A percentile compares a stretch with the other conserved stretches of the same genome.
Evolutionary conservation across 1,140 invertebrate species (phyloP).

Genomic region (Ditylenchus dipsaci): DNA sequence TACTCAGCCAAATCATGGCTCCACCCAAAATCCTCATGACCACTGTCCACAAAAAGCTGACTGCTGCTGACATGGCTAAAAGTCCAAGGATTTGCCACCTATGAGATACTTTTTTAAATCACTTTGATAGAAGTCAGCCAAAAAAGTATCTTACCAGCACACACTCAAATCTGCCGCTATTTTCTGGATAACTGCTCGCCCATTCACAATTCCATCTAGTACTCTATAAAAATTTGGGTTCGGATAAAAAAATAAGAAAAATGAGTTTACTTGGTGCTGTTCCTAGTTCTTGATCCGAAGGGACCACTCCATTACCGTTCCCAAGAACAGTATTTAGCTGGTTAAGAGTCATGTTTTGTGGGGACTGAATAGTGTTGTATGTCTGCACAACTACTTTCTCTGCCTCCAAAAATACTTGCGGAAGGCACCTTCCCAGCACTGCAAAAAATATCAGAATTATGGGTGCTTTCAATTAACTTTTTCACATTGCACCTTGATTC

Average conservation of each 20-base stretch:
- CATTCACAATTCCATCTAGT: constrained; percentile 13
- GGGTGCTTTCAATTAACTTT: no score
- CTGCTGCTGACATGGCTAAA: constrained; percentile 68
- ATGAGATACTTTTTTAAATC: constrained; percentile 78
- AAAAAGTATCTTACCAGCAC: constrained; percentile 67
- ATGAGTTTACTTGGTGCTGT: constrained; percentile 20
- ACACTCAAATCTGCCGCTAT: constrained; percentile 72
- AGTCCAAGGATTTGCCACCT: constrained; percentile 59
- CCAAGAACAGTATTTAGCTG: constrained; percentile 30
- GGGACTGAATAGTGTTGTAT: constrained; percentile 16
- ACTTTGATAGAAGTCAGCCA: constrained; percentile 71
- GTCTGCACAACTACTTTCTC: constrained; percentile 25
- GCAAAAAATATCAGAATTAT: no score
- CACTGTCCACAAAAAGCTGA: constrained; percentile 80
- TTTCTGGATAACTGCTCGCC: constrained; percentile 56
- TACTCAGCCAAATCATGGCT: constrained; percentile 78
- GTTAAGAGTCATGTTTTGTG: constrained; percentile 28
- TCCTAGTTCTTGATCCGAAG: constrained; percentile 21
- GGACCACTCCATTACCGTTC: constrained; percentile 30
- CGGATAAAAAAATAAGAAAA: constrained; percentile 7
- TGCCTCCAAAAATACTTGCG: constrained; percentile 56
- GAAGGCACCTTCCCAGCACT: constrained; percentile 64
- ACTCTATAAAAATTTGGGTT: constrained; percentile 13
- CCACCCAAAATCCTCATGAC: constrained; percentile 79
- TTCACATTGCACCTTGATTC: no score